Base-by-base conservation (phyloP, 1,140 invertebrate genomes). In the Penaeus japonicus region DNA sequence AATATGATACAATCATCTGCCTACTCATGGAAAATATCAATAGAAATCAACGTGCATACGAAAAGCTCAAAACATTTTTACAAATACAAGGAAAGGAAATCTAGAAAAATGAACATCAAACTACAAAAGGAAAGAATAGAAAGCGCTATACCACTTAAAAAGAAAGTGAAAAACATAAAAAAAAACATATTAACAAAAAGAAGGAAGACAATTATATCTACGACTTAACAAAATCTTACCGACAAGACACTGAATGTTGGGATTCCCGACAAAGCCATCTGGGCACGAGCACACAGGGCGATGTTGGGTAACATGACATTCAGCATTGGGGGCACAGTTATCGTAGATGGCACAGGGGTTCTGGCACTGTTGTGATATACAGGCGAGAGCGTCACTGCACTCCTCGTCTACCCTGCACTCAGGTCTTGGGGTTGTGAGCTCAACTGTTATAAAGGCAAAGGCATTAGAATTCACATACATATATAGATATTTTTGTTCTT, bases 371-470 rank as follows among this genome's bases (percentile, higher is more conserved):
- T 95, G 93, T 91, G 97, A 95, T 30, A 96, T 95, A 91, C 97
- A 98, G 18, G 97, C 95, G 91, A 96, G 95, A 91, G 96, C 95
- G 89, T 96, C 96, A 0, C 95, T 94, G 92, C 97, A 98, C n/a
- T 98, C 96, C 0, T 93, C 93, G 92, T 98, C 96, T 87, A 94
- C 94, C 35, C 93, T 93, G 92, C 97, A 98, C 93, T 97, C 97
- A 12, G 96, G 96, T 92, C 93, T 94, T 2, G 95, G 95, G 47
- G 80, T 88, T 5, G 65, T 77, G 35, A 88, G 53, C 24, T 88
- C 87, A 39, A 84, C 87, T 88, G 80, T 47, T n/a, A 57, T 30
- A 17, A 62, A 20, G 73, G 65, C 20, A 75, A 79, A 22, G 39
- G 32, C n/a, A 53, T n/a, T 24, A 54, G 30, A 53, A 57, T 83